Conservation (phyloP, 2,113 vertebrate genomes). For the Erythrocercus mccallii region DNA sequence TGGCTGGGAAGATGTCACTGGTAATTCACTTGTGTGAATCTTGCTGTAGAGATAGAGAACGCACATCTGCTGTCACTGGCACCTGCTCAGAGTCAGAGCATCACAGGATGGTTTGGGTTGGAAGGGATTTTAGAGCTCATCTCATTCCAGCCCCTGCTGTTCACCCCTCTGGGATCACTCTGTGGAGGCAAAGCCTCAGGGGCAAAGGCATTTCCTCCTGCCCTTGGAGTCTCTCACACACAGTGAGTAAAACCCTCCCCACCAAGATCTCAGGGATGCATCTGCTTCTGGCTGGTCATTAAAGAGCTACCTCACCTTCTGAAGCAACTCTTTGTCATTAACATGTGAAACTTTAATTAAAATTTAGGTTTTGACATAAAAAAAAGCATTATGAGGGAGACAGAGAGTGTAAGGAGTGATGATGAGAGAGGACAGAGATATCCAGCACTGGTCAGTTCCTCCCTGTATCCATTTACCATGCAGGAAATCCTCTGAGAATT, state of each 20-base stretch:
- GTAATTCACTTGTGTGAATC: neutral
- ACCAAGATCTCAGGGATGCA: neutral
- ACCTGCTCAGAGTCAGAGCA: neutral
- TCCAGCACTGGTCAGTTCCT: neutral
- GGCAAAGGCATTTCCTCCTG: neutral
- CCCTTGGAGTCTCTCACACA: neutral
- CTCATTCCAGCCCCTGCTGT: neutral
- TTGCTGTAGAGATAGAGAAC: neutral
- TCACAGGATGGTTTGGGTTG: neutral
- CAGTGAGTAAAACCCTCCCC: neutral
- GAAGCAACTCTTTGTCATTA: neutral
- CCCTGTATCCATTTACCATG: neutral
- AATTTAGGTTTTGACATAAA: neutral
- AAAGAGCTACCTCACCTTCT: neutral
- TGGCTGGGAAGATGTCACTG: neutral
- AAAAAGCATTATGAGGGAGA: neutral
- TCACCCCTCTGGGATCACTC: neutral
- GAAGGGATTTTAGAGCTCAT: neutral
- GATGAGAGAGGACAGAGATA: neutral
- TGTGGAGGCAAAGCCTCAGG: neutral
- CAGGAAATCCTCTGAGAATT: neutral
- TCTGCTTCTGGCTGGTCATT: neutral
- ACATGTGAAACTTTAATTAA: neutral
- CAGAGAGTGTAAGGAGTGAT: neutral
- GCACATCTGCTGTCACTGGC: neutral